These are phyloP conservation scores for Drosophila littoralis DNA, from an alignment of 1,140 invertebrate species.

Conservation along the genomic window DNA sequence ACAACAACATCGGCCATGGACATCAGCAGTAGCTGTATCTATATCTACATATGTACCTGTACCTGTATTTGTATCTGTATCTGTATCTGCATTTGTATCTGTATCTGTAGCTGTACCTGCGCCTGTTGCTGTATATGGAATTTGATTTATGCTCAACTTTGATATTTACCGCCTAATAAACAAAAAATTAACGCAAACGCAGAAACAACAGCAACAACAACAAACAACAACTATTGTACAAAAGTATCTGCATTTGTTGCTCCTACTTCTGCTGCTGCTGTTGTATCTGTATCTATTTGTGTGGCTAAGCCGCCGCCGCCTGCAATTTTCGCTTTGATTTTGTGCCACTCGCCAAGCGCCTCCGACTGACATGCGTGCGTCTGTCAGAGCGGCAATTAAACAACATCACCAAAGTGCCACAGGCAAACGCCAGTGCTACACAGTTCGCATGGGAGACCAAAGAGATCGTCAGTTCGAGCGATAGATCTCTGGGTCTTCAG, in stretches of 20 bases:
- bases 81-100: constrained; percentile 25
- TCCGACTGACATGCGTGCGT: constrained; percentile 71
- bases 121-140: constrained; percentile 52
- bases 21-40: constrained; percentile 28
- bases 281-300: constrained; percentile 48
- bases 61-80: constrained; percentile 11
- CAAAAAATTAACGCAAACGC: constrained; percentile 79
- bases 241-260: constrained; percentile 46
- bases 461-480: constrained; percentile 10
- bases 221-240: constrained; percentile 18
- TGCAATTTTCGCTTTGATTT: constrained; percentile 78
- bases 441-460: neutral
- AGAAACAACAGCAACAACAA: constrained; percentile 44
- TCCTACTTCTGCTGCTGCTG: constrained; percentile 25
- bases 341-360: constrained; percentile 31
- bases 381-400: constrained; percentile 77
- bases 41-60: constrained; percentile 3
- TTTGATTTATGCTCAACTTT: constrained; percentile 81
- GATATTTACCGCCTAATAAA: constrained; percentile 83
- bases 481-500: constrained; percentile 12
- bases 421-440: constrained; percentile 8
- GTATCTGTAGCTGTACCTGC: constrained; percentile 27
- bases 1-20: constrained; percentile 34
- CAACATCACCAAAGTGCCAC: constrained; percentile 69
- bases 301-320: constrained; percentile 14